These are phyloP conservation scores for Eleginops maclovinus DNA, from an alignment of 2,113 vertebrate genomes.

Conservation along the genomic window DNA sequence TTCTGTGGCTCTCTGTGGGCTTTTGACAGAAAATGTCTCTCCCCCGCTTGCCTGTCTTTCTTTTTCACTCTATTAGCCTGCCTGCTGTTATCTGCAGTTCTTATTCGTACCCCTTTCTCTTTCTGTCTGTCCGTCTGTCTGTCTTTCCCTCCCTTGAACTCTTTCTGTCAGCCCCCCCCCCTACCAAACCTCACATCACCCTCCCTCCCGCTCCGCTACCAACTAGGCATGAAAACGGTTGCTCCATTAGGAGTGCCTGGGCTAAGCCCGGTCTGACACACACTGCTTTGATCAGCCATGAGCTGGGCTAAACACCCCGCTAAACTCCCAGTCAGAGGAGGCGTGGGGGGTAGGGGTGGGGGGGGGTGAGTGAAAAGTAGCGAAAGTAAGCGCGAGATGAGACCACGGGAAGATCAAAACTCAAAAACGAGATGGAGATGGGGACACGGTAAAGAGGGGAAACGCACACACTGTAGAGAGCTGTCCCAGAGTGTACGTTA, in stretches of 20 bases:
- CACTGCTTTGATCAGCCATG: conserved; percentile 80
- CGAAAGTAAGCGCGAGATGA: conserved; percentile 32
- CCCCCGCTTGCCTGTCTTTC: not conserved
- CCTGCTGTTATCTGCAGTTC: conserved; percentile 16
- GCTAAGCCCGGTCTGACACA: conserved; percentile 78
- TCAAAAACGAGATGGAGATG: conserved; percentile 48
- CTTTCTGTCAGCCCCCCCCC: not conserved
- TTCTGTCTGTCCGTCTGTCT: conserved; percentile 45
- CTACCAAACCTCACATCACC: conserved; percentile 23
- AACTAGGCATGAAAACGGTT: conserved; percentile 82
- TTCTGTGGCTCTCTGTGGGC: conserved; percentile 2
- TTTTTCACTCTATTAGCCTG: not conserved
- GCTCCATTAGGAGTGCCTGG: conserved; percentile 76
- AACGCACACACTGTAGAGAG: conserved; percentile 8
- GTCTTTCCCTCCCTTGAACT: conserved; percentile 14
- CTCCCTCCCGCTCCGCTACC: conserved; percentile 74
- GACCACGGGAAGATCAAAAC: conserved; percentile 49
- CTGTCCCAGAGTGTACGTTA: conserved; percentile 10
- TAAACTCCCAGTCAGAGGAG: conserved; percentile 70
- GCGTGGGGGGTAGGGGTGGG: not conserved
- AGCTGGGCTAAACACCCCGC: conserved; percentile 79
- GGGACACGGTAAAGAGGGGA: conserved; percentile 40
- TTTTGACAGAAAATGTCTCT: conserved; percentile 17
- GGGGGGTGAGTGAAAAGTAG: conserved; percentile 7
- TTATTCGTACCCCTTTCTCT: conserved; percentile 19